Base-by-base conservation (phyloP, 2,797 vertebrate genomes). In the Gallinago stenura region DNA sequence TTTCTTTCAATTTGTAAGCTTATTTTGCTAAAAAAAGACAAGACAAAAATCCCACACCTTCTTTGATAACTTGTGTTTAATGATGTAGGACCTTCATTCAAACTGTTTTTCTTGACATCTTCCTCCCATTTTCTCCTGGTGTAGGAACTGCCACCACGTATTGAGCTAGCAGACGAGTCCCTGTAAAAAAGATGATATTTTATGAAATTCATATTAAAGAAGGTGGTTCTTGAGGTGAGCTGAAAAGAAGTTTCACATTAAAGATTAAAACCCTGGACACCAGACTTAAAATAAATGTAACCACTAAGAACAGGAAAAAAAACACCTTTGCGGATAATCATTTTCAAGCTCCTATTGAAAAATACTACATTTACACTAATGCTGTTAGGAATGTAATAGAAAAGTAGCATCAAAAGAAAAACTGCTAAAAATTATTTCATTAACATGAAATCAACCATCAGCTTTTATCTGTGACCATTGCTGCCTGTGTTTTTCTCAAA, bases 71-170 rank as follows among this genome's bases (percentile, higher is more conserved):
- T 98, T 97, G 99, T 97, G 83, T 97, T 98, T 98, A 99, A 98
- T 61, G 97, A 91, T 43, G 92, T 54, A 87, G 97, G 96, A 98
- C 99, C 99, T 98, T 98, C 98, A 97, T 99, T 98, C 96, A 98
- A 98, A 97, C 98, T 99, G 92, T 98, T 99, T 98, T 99, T 99
- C 98, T 99, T 99, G 96, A 98, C 96, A 95, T 99, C 99, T 69
- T 99, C 99, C 6, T 99, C 99, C 99, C 99, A 99, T 98, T 99
- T 99, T 98, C 99, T 99, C 97, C 99, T 99, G 85, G 99, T 99
- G 89, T 99, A 99, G 46, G 99, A 99, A 97, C 99, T 98, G 77
- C 99, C 99, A 94, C 99, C 99, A 93, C 99, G 99, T 97, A 99
- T 98, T 97, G 99, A 98, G 96, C 98, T 98, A 94, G 98, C 97